phyloP scores from a whole-genome alignment of 2,113 vertebrate species.

The Ceyx margarethae region DNA sequence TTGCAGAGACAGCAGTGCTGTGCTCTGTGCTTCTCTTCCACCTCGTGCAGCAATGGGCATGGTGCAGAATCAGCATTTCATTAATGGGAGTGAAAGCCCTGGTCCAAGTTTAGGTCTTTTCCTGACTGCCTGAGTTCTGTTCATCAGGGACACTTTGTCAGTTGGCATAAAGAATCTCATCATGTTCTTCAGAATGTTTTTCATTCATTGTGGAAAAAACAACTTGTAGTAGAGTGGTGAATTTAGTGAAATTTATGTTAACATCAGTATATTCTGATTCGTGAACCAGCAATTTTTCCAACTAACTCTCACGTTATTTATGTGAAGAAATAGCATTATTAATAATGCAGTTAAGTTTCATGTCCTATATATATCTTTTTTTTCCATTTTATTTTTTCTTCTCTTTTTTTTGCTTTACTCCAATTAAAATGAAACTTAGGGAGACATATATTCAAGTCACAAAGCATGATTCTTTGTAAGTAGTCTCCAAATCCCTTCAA shows the following conservation, averaged over 20 bases:
- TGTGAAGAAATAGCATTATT: background rate
- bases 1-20: rapidly evolving
- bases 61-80: background rate
- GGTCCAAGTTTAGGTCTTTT: background rate
- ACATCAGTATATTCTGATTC: background rate
- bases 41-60: background rate
- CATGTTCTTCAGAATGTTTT: background rate
- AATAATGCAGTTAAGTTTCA: background rate
- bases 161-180: background rate
- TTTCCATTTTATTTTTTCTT: too few species aligned
- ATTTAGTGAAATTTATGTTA: background rate
- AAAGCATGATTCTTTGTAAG: background rate
- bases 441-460: background rate
- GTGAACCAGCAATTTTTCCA: background rate
- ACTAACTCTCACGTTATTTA: background rate
- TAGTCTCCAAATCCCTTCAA: background rate
- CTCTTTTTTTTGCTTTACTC: background rate
- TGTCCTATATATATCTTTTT: background rate
- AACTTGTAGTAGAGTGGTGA: background rate
- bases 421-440: background rate
- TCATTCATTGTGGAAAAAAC: background rate
- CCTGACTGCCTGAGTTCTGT: background rate
- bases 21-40: background rate
- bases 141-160: background rate
- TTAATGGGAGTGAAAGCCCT: background rate